Conservation (phyloP, 1,140 invertebrate genomes). For the Octopus sinensis region DNA sequence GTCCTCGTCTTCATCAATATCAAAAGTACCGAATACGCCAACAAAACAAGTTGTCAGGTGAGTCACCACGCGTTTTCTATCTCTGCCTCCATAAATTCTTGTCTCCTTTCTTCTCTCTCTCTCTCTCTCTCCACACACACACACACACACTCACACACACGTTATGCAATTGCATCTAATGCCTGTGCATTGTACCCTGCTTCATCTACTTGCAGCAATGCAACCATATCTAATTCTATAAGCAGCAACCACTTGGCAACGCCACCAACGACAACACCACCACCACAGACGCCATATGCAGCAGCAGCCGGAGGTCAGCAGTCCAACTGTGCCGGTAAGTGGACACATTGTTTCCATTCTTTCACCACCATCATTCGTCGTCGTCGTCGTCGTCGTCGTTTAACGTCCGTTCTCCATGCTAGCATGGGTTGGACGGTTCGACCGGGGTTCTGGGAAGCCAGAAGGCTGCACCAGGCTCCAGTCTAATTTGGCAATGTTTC, state of each 20-base stretch:
- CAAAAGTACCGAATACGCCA: conserved; percentile 41
- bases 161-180: too few species aligned
- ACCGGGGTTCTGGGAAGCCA: too few species aligned
- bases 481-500: too few species aligned
- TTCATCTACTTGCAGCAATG: conserved; percentile 34
- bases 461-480: too few species aligned
- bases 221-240: conserved; percentile 31
- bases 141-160: too few species aligned
- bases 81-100: too few species aligned
- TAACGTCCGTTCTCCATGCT: too few species aligned
- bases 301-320: conserved; percentile 44
- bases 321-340: conserved; percentile 39
- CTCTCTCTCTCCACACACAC: too few species aligned
- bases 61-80: not conserved
- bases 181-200: not conserved
- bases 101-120: too few species aligned
- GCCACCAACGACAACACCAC: conserved; percentile 38
- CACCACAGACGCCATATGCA: conserved; percentile 44
- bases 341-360: conserved; percentile 19
- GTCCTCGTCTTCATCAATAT: conserved; percentile 32
- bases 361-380: conserved; percentile 22
- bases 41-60: conserved; percentile 38
- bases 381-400: too few species aligned
- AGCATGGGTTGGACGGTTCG: too few species aligned
- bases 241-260: conserved; percentile 43